Evolutionary conservation across 2,888 invertebrate species (phyloP).

Genomic region (Drosophila formosana): DNA sequence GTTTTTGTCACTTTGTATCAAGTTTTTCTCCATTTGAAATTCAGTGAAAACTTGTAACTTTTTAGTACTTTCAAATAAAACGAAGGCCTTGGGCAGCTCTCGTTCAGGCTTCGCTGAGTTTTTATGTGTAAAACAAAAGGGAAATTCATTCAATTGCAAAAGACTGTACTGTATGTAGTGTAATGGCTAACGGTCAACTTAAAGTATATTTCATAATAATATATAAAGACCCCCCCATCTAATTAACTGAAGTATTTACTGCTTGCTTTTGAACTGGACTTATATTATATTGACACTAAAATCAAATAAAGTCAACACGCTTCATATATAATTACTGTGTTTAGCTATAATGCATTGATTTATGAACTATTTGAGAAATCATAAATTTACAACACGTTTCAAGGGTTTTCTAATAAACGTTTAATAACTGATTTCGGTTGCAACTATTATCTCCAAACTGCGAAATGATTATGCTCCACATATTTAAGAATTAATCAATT

Average conservation of each 20-base stretch:
- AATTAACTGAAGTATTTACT: not conserved
- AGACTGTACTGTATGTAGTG: not conserved
- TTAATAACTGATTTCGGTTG: not conserved
- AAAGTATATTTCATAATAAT: not conserved
- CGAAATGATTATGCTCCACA: not conserved
- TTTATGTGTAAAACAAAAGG: constrained; percentile 58
- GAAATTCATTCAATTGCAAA: constrained; percentile 52
- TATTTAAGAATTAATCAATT: not conserved
- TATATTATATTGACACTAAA: constrained; percentile 43
- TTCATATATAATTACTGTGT: constrained; percentile 1
- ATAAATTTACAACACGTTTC: constrained; percentile 18
- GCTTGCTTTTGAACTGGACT: constrained; percentile 1
- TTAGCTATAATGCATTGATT: constrained; percentile 8
- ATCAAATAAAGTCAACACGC: constrained; percentile 15
- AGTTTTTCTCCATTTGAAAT: constrained; percentile 37
- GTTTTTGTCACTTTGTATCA: constrained; percentile 42
- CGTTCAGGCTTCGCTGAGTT: constrained; percentile 41
- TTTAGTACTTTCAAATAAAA: constrained; percentile 18
- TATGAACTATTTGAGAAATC: constrained; percentile 11
- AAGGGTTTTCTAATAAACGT: constrained; percentile 15
- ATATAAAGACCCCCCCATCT: not conserved
- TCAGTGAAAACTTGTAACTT: constrained; percentile 51
- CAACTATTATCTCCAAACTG: constrained; percentile 20
- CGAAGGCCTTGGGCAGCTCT: constrained; percentile 36
- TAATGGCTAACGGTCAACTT: constrained; percentile 23